Base-by-base conservation (phyloP, 1,140 invertebrate species). In the Drosophila nasuta region DNA sequence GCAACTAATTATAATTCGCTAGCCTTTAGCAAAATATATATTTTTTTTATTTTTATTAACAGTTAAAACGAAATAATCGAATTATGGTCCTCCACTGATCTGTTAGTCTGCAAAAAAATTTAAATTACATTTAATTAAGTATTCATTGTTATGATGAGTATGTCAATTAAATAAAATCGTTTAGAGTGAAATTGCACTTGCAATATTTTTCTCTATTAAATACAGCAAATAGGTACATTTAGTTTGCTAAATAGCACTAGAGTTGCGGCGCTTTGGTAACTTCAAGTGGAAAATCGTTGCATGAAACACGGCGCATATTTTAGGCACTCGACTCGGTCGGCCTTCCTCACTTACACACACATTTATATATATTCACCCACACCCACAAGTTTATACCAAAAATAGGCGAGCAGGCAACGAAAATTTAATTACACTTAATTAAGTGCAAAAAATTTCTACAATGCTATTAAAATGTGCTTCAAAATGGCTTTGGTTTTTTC, bases 391-490 rank as follows among this genome's bases (percentile, higher is more conserved):
- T 41, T 46, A 35, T 38, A 30, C 13, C 13, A 70, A 77, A 73
- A 77, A 69, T 79, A 68, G 76, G 82, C 79, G 76, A 79, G 83
- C 78, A 68, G 75, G 83, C 83, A 82, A 75, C 83, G 79, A 72
- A 87, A 87, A 87, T 87, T 88, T 87, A 87, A 87, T 88, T 87
- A 88, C 83, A 88, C 83, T 87, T 87, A 87, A 87, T 87, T 87
- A 87, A 87, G 82, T 87, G 82, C 80, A 87, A 87, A 87, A 87
- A 87, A 87, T 82, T 87, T 86, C 79, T 79, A 88, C 83, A 87
- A 87, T 88, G 82, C 83, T 88, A 82, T 87, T 87, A 88, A 82
- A 88, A 88, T 88, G 82, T 88, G 77, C 83, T 88, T 68, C 77
- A 88, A 88, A 87, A 88, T 87, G 83, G 79, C 70, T 88, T 82